Conservation (phyloP, 1,140 invertebrate genomes). For the Calephelis virginiensis region DNA sequence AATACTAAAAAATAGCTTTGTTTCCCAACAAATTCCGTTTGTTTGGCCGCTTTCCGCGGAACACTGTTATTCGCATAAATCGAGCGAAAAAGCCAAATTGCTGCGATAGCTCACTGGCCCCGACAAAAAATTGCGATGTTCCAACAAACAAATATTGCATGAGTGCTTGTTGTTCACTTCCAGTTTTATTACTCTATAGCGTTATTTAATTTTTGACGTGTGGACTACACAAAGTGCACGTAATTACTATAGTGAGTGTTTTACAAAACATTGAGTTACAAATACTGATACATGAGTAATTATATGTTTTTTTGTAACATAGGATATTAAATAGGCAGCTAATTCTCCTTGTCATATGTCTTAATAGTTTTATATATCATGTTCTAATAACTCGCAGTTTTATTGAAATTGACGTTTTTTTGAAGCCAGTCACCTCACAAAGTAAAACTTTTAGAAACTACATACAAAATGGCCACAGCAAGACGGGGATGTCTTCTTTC, state of each 20-base stretch:
- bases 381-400: too few species aligned
- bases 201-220: conserved; percentile 46
- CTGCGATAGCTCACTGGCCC: conserved; percentile 63
- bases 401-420: too few species aligned
- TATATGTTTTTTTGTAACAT: too few species aligned
- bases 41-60: conserved; percentile 66
- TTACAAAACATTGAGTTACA: not conserved
- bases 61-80: conserved; percentile 71
- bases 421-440: too few species aligned
- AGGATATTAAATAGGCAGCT: too few species aligned
- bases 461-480: too few species aligned
- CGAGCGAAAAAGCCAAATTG: conserved; percentile 71
- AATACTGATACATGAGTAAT: not conserved
- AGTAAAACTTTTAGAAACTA: too few species aligned
- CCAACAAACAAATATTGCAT: conserved; percentile 65
- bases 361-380: too few species aligned
- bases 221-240: conserved; percentile 23
- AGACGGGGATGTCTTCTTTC: too few species aligned
- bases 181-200: conserved; percentile 55
- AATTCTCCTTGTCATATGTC: too few species aligned
- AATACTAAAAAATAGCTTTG: conserved; percentile 64
- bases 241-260: conserved; percentile 19
- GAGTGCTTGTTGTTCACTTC: conserved; percentile 51
- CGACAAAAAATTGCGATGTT: conserved; percentile 68
- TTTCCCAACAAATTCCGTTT: conserved; percentile 65